Evolutionary conservation across 2,113 vertebrate species (phyloP), one percentile per base, ranked within the genome.

Genomic region (Nycticorax nycticorax): DNA sequence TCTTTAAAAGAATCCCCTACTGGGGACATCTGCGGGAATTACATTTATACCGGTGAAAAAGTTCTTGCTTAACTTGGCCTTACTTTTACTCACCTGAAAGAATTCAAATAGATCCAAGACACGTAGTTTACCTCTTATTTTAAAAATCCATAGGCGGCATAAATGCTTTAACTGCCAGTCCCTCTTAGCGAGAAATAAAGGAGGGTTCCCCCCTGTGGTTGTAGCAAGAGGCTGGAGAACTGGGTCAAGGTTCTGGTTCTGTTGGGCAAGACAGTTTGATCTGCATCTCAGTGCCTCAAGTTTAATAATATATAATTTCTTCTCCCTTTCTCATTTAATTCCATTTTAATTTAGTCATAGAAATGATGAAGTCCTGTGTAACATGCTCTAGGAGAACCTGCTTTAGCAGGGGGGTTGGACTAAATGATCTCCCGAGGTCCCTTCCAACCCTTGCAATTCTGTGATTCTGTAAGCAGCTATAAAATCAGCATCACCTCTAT

Each of bases 151-250:
- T 50, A 62, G 16, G 55, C 26, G 6, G 3, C 39, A 68, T 27
- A 93, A 94, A 64, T n/a, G 13, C 8, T 74, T 71, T 16, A 52
- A 35, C 15, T 77, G 10, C 7, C 37, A 74, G 20, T 45, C 7
- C n/a, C 11, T 41, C 37, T 85, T 43, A 48, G 10, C 0, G 0
- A 63, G 35, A 73, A 67, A 53, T 4, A 4, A 16, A 57, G 32
- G 8, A 55, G 3, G 15, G 79, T 75, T 93, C 9, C 12, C 17
- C 1, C 0, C 6, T 64, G 18, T 1, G 1, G 17, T 82, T 82
- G 45, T 7, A 82, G 24, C 35, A 92, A 56, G 19, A 57, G 15
- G 28, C 9, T 59, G n/a, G 41, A 83, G 45, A 89, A 23, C 13
- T 9, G 7, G 6, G 6, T 6, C 0, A 0, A 71, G 8, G 13